Evolutionary conservation across 2,797 vertebrate genomes (phyloP).

Genomic region (Onychomys torridus): DNA sequence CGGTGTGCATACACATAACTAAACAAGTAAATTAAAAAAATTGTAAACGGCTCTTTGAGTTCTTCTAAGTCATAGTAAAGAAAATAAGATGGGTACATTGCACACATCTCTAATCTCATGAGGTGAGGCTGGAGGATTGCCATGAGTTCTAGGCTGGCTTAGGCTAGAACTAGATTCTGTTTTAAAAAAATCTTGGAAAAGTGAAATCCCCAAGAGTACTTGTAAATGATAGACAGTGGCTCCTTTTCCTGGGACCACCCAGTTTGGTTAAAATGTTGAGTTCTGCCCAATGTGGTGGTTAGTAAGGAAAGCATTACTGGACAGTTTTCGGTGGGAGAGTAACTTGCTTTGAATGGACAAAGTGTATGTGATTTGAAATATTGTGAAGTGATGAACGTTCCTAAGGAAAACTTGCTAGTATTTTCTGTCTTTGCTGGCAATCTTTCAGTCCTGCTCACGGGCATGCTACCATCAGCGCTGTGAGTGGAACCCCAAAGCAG

Average conservation of each 20-base stretch:
- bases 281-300: constrained; percentile 13
- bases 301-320: not conserved
- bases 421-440: constrained; percentile 58
- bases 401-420: constrained; percentile 45
- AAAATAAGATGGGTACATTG: not conserved
- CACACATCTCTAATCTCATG: not conserved
- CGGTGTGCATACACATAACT: not conserved
- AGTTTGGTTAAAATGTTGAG: constrained; percentile 50
- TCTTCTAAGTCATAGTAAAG: not conserved
- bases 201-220: not conserved
- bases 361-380: not conserved
- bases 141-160: not conserved
- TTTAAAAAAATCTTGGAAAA: not conserved
- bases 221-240: not conserved
- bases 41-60: not conserved
- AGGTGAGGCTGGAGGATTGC: not conserved
- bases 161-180: not conserved
- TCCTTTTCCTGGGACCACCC: not conserved
- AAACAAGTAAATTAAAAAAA: not conserved
- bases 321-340: not conserved
- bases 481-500: not conserved
- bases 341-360: not conserved
- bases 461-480: constrained; percentile 23
- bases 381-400: not conserved
- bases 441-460: constrained; percentile 57